A percentile compares a stretch with the other conserved stretches of the same genome.
Conservation (phyloP, 2,797 vertebrate species). For the Heliangelus exortis region DNA sequence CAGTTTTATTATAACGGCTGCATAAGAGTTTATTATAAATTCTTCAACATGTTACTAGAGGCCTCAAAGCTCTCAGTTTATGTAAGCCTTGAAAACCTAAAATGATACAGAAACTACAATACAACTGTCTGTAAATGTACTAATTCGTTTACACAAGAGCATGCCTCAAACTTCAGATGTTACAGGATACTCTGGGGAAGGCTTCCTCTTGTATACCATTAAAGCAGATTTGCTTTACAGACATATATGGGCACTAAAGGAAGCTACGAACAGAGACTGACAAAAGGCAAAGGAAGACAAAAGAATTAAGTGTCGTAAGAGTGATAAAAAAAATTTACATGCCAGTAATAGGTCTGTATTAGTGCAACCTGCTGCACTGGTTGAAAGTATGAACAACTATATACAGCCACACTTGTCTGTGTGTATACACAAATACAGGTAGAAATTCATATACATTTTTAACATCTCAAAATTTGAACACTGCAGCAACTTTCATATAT, state of each 20-base stretch:
- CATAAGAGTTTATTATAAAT: not conserved
- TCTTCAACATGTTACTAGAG: not conserved
- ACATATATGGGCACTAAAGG: not conserved
- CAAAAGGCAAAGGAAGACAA: not conserved
- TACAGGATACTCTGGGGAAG: not conserved
- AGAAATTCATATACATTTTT: not conserved
- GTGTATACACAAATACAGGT: not conserved
- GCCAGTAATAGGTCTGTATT: not conserved
- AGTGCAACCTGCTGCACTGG: not conserved
- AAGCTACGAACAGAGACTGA: not conserved
- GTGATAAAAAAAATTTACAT: not conserved
- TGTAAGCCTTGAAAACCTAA: not conserved
- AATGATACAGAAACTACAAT: not conserved
- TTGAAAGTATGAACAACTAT: not conserved
- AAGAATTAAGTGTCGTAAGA: not conserved
- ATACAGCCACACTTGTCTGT: rapidly evolving
- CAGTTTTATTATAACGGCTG: not conserved
- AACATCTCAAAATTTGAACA: not conserved
- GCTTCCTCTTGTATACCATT: not conserved
- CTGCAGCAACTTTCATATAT: not conserved
- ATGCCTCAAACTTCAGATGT: not conserved
- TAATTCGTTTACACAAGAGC: not conserved
- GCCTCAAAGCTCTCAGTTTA: not conserved
- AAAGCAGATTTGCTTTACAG: not conserved
- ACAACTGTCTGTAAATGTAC: not conserved